Evolutionary conservation across 2,113 vertebrate species (phyloP).

Genomic region (Protobothrops flavoviridis): DNA sequence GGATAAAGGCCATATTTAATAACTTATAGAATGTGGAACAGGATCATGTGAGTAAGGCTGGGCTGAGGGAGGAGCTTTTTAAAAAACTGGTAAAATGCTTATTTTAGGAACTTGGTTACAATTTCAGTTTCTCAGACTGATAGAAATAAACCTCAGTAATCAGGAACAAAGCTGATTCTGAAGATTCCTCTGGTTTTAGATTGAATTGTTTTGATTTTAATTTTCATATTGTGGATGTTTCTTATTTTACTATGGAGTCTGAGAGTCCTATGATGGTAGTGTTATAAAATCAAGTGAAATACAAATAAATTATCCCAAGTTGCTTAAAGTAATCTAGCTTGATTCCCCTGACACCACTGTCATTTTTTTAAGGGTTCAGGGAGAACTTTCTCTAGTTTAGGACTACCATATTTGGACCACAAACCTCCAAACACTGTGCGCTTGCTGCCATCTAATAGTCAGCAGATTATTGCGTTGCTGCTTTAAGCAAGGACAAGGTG

Average conservation of each 20-base stretch:
- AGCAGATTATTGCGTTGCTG: background rate
- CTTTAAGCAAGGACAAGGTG: background rate
- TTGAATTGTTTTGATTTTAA: background rate
- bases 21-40: background rate
- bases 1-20: background rate
- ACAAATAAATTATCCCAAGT: background rate
- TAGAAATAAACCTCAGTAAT: background rate
- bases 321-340: background rate
- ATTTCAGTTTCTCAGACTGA: background rate
- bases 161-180: background rate
- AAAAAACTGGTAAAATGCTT: background rate
- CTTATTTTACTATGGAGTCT: background rate
- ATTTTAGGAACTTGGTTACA: background rate
- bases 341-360: background rate
- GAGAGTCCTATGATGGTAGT: background rate
- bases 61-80: background rate
- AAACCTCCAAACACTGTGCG: background rate
- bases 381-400: background rate
- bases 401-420: background rate
- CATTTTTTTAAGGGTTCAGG: background rate
- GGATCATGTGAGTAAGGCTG: background rate
- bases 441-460: background rate
- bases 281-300: background rate
- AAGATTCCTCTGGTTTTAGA: background rate
- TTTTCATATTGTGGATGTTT: background rate